Conservation (phyloP, 2,113 vertebrate species). For the Clarias gariepinus region DNA sequence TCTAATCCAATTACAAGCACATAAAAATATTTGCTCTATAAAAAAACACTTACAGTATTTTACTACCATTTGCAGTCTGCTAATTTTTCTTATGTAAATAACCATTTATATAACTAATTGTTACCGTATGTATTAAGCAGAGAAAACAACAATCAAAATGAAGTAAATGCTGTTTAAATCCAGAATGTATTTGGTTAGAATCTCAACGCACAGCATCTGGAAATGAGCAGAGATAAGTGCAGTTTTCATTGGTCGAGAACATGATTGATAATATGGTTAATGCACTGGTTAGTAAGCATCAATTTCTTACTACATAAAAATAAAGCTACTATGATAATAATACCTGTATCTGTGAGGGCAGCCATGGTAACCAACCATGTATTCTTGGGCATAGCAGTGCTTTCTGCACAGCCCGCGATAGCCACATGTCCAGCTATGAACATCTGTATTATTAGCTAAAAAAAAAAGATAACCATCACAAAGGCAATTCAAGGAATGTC, state of each 20-base stretch:
- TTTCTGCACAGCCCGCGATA: conserved; percentile 52
- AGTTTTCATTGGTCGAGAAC: not conserved
- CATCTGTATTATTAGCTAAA: conserved; percentile 40
- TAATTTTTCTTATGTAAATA: not conserved
- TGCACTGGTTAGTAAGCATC: not conserved
- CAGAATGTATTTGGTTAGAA: conserved; percentile 26
- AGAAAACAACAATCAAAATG: conserved; percentile 16
- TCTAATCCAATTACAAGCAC: conserved; percentile 19
- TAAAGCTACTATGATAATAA: not conserved
- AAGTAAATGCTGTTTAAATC: not conserved
- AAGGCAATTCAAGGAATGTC: not conserved
- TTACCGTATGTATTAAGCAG: not conserved
- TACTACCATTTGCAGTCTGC: not conserved
- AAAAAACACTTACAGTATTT: not conserved
- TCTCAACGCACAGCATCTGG: conserved; percentile 57
- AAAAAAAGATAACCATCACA: not conserved
- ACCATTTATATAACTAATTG: not conserved
- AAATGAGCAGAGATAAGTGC: conserved; percentile 32
- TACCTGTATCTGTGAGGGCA: conserved; percentile 55
- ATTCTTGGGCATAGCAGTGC: conserved; percentile 53
- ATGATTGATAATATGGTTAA: not conserved
- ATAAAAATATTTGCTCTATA: not conserved
- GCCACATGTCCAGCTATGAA: conserved; percentile 46
- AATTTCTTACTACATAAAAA: not conserved
- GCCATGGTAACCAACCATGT: conserved; percentile 52